These are phyloP conservation scores for Petrocephalus microphthalmus DNA, from an alignment of 2,113 vertebrate genomes.

Conservation along the genomic window DNA sequence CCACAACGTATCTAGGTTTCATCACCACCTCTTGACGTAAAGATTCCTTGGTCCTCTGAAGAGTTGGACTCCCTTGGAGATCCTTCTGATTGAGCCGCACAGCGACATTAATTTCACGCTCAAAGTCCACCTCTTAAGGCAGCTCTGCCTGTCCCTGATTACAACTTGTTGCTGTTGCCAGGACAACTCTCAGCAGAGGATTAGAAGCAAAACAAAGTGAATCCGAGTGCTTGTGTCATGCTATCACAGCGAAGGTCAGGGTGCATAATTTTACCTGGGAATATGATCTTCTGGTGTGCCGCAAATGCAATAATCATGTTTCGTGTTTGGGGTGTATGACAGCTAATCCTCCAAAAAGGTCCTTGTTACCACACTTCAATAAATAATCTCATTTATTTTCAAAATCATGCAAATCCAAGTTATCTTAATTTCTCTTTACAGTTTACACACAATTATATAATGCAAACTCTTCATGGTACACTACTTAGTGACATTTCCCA, in stretches of 20 bases:
- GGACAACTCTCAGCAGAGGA: neutral
- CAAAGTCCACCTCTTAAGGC: neutral
- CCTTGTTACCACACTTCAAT: slow-evolving; percentile 34
- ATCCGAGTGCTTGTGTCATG: slow-evolving; percentile 6
- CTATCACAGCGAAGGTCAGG: neutral
- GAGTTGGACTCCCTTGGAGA: neutral
- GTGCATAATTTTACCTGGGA: neutral
- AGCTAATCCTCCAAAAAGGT: slow-evolving; percentile 27
- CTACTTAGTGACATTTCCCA: slow-evolving; percentile 36
- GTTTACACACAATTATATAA: slow-evolving; percentile 42
- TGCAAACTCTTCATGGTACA: slow-evolving; percentile 45
- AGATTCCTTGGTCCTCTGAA: neutral
- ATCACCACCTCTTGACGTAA: neutral
- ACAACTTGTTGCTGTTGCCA: neutral
- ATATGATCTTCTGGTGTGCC: neutral
- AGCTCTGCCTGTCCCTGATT: neutral
- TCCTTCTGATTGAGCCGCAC: neutral
- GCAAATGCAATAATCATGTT: neutral
- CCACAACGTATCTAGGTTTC: neutral
- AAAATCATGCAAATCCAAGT: slow-evolving; percentile 63
- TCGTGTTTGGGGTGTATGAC: neutral
- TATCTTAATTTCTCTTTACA: slow-evolving; percentile 41
- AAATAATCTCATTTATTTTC: slow-evolving; percentile 54
- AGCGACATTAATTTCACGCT: slow-evolving; percentile 18
- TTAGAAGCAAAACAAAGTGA: slow-evolving; percentile 4